These are phyloP conservation scores for Sebastes fasciatus DNA, from an alignment of 2,113 vertebrate genomes.

Conservation along the genomic window DNA sequence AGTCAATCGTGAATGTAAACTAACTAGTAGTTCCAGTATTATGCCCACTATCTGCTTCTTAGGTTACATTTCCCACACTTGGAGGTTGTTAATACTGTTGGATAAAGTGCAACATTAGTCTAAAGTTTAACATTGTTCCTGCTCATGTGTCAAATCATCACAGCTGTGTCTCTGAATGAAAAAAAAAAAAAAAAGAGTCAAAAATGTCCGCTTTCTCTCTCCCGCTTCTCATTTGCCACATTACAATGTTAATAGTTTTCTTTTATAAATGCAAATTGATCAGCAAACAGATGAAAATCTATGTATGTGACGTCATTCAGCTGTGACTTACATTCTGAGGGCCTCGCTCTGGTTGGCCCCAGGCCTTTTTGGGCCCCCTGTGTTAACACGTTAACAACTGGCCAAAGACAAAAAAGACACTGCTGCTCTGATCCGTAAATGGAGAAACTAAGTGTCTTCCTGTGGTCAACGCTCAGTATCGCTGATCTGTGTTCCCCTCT, in stretches of 20 bases:
- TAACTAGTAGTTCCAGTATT: conserved; percentile 30
- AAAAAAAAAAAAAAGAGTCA: background rate
- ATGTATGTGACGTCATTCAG: conserved; percentile 12
- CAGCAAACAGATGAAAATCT: conserved; percentile 17
- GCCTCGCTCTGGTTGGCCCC: background rate
- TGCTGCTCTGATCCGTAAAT: conserved; percentile 7
- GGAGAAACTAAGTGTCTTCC: conserved; percentile 26
- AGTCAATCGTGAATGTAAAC: conserved; percentile 39
- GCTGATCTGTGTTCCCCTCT: conserved; percentile 22
- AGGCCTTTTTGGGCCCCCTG: background rate
- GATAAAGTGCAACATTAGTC: conserved; percentile 71
- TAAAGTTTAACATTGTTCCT: conserved; percentile 31
- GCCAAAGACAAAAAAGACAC: conserved; percentile 20
- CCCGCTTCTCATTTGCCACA: conserved; percentile 19
- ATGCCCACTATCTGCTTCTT: conserved; percentile 5
- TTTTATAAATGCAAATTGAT: conserved; percentile 39
- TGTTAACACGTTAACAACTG: conserved; percentile 16
- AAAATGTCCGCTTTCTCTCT: background rate
- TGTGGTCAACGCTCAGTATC: conserved; percentile 1
- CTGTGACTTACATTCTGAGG: conserved; percentile 27
- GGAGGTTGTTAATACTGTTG: conserved; percentile 53
- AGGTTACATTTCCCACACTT: conserved; percentile 25
- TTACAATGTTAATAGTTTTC: conserved; percentile 14
- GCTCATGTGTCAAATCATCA: conserved; percentile 21
- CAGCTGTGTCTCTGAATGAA: conserved; percentile 3